Percentiles rank a stretch among this genome's conserved stretches.
Conservation (phyloP, 2,113 vertebrate species). For the Paradoxurus hermaphroditus region DNA sequence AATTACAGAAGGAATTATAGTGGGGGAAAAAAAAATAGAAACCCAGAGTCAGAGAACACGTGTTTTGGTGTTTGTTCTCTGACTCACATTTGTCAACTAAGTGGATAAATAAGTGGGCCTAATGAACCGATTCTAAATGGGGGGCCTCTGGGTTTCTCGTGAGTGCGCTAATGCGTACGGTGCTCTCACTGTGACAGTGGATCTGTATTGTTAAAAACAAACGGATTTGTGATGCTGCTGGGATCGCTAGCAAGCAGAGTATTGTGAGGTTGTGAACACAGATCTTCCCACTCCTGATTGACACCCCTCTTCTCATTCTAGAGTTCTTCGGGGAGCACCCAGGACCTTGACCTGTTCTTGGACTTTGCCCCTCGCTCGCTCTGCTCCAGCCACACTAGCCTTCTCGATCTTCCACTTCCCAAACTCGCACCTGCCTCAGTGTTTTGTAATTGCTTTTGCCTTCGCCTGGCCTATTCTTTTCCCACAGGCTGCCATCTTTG, state of each 20-base stretch:
- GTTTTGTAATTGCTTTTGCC: neutral
- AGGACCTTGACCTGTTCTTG: fast-evolving
- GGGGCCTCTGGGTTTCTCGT: neutral
- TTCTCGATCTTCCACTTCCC: fast-evolving
- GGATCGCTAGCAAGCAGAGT: neutral
- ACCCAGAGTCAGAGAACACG: neutral
- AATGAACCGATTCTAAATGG: neutral
- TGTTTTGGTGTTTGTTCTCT: neutral
- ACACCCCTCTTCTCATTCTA: neutral
- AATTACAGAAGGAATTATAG: neutral
- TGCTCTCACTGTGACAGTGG: neutral
- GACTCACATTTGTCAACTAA: neutral
- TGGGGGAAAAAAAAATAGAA: neutral
- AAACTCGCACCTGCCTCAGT: neutral
- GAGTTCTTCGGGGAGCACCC: neutral
- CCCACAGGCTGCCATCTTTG: neutral
- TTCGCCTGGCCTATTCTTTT: neutral
- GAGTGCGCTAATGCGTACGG: too few relatives aligned
- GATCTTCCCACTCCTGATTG: neutral
- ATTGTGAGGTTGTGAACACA: neutral
- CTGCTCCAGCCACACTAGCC: neutral
- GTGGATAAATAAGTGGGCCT: neutral
- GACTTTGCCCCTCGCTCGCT: fast-evolving
- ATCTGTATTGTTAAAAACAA: neutral
- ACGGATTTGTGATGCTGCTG: neutral